These are phyloP conservation scores for Saccostrea glomerata DNA, from an alignment of 1,140 invertebrate species.

Conservation along the genomic window DNA sequence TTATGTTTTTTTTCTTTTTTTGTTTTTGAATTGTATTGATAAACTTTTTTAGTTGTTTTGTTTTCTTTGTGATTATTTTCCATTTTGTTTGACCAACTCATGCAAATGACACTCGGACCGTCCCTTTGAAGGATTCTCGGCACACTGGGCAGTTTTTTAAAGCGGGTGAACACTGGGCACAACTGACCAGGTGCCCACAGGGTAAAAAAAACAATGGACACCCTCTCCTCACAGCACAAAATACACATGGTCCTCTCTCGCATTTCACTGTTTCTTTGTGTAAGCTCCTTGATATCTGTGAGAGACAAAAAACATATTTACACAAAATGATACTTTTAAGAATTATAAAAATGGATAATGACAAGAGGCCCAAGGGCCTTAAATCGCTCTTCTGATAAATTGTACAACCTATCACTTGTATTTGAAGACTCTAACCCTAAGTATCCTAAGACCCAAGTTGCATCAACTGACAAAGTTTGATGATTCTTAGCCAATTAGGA, in stretches of 20 bases:
- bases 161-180: conserved; percentile 88
- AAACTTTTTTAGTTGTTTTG: neutral
- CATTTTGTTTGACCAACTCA: conserved; percentile 34
- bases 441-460: too few relatives aligned
- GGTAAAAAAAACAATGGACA: conserved; percentile 93
- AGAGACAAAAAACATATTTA: neutral
- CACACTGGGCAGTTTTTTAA: conserved; percentile 90
- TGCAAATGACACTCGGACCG: conserved; percentile 56
- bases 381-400: too few relatives aligned
- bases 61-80: neutral
- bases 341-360: neutral
- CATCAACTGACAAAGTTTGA: too few relatives aligned
- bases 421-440: too few relatives aligned
- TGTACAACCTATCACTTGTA: too few relatives aligned
- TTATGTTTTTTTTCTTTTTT: neutral
- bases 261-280: conserved; percentile 78
- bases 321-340: too few relatives aligned
- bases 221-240: conserved; percentile 93
- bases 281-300: conserved; percentile 66
- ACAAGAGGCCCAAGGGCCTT: too few relatives aligned
- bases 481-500: too few relatives aligned
- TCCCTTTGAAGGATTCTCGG: conserved; percentile 78
- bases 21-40: neutral
- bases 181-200: conserved; percentile 92
- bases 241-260: conserved; percentile 92